Conservation (phyloP, 2,797 vertebrate species). For the Netta rufina region DNA sequence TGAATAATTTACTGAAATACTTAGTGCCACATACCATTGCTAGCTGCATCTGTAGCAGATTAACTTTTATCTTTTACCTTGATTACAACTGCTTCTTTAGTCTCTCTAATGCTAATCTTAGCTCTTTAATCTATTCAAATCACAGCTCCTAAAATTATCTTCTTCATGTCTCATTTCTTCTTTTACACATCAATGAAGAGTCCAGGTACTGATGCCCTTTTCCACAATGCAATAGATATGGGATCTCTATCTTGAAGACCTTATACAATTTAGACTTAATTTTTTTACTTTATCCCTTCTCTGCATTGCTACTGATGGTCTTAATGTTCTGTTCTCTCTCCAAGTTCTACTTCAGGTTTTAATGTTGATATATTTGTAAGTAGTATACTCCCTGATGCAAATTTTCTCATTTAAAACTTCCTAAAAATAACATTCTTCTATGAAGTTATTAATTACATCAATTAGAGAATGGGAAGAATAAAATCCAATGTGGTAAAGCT, state of each 20-base stretch:
- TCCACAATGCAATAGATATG: not conserved
- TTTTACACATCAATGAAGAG: not conserved
- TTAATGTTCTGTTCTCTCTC: not conserved
- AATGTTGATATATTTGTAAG: not conserved
- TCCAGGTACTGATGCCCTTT: not conserved
- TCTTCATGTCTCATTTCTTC: not conserved
- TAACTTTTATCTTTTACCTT: not conserved
- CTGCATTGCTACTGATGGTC: not conserved
- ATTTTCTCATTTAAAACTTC: not conserved
- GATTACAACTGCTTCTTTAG: not conserved
- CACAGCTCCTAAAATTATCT: not conserved
- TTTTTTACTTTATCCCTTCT: not conserved
- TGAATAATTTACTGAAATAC: not conserved
- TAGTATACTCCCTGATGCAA: not conserved
- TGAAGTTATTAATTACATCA: not conserved
- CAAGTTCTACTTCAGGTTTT: not conserved
- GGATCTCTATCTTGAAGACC: not conserved
- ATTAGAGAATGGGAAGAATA: not conserved
- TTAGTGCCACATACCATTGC: not conserved
- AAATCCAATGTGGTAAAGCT: not conserved
- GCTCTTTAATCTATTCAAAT: constrained; percentile 19
- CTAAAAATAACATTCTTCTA: fast-evolving
- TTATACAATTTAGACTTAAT: not conserved
- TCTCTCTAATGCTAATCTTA: not conserved
- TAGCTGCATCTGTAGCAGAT: not conserved